Percentiles rank a stretch among this genome's conserved stretches.
These are phyloP conservation scores for Agrenia bidenticulata DNA, from an alignment of 2,888 invertebrate species.

Conservation along the genomic window DNA sequence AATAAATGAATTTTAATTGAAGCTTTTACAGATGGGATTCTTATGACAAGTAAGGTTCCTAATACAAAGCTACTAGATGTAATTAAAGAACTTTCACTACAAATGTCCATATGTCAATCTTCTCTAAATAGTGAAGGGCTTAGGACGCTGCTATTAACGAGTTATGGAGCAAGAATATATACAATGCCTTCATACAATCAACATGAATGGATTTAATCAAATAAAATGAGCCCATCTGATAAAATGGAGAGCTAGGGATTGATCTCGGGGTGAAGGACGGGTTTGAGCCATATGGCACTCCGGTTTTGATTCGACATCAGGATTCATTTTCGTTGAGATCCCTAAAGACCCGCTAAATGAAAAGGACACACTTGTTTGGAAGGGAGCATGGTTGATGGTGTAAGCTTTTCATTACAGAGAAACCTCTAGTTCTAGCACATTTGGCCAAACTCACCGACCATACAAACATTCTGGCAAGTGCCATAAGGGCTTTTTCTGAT, in stretches of 20 bases:
- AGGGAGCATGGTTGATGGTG: slow-evolving; percentile 3
- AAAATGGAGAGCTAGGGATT: neutral
- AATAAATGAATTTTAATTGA: too few relatives aligned
- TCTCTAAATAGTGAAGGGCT: too few relatives aligned
- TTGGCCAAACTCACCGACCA: slow-evolving; percentile 44
- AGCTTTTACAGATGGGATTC: too few relatives aligned
- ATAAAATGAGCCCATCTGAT: too few relatives aligned
- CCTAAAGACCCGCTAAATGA: slow-evolving; percentile 30
- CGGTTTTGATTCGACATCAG: slow-evolving; percentile 22
- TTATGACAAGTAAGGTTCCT: too few relatives aligned
- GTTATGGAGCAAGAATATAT: too few relatives aligned
- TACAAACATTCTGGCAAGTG: slow-evolving; percentile 46
- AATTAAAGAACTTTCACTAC: too few relatives aligned
- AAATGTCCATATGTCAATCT: too few relatives aligned
- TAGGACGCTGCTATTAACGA: too few relatives aligned
- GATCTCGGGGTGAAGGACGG: slow-evolving; percentile 27
- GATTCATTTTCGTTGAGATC: slow-evolving; percentile 16
- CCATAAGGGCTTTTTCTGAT: slow-evolving; percentile 36
- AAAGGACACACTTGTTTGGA: slow-evolving; percentile 18
- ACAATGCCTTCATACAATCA: too few relatives aligned
- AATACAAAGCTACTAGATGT: too few relatives aligned
- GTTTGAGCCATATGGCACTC: slow-evolving; percentile 46
- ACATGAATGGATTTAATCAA: too few relatives aligned
- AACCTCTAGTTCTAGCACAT: slow-evolving; percentile 45
- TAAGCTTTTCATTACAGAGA: slow-evolving; percentile 51